A percentile compares a stretch with the other conserved stretches of the same genome.
Conservation (phyloP, 2,113 vertebrate species). For the Petaurus breviceps region DNA sequence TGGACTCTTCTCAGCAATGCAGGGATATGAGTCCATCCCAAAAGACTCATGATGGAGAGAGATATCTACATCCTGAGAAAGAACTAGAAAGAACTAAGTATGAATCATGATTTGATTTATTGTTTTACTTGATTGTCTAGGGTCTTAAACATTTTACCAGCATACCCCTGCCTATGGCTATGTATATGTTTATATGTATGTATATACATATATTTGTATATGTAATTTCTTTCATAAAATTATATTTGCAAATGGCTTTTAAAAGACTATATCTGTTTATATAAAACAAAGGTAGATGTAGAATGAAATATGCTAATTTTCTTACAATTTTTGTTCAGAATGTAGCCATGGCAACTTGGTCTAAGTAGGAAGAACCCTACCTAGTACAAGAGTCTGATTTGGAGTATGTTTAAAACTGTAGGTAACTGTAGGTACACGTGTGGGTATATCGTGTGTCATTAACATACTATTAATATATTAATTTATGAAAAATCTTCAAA, state of each 20-base stretch:
- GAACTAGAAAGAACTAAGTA: too few relatives aligned
- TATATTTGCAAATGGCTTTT: constrained; percentile 15
- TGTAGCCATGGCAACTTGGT: background rate
- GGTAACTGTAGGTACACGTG: background rate
- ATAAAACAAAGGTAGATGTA: background rate
- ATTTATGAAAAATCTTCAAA: constrained; percentile 57
- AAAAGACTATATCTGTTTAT: background rate
- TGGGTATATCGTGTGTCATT: constrained; percentile 8
- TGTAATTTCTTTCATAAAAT: background rate
- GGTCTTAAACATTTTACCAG: background rate
- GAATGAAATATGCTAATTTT: background rate
- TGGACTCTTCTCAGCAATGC: too few relatives aligned
- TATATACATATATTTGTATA: background rate
- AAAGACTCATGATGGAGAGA: too few relatives aligned
- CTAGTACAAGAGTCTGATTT: constrained; percentile 9
- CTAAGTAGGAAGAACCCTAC: constrained; percentile 9
- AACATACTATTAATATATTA: constrained; percentile 6
- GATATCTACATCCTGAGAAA: too few relatives aligned
- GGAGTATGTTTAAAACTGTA: background rate
- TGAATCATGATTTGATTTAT: background rate
- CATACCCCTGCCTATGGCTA: background rate
- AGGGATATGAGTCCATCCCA: too few relatives aligned
- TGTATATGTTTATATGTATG: background rate
- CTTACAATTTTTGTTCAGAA: constrained; percentile 4
- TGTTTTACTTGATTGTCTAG: background rate